Evolutionary conservation across 2,888 invertebrate genomes (phyloP), one percentile per base, ranked within the genome.

Genomic region (Agrotis clavis): DNA sequence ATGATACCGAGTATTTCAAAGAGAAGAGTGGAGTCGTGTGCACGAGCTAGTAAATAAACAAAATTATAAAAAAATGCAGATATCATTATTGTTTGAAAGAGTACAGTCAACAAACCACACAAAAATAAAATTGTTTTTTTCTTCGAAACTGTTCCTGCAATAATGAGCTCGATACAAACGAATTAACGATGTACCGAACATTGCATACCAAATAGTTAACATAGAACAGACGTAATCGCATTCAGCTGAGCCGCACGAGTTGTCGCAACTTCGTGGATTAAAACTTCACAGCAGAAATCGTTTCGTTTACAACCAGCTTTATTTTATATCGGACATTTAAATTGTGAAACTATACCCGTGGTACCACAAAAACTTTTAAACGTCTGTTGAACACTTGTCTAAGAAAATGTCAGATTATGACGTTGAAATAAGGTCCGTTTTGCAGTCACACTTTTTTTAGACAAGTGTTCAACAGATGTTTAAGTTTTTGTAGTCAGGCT

Each of bases 211-310:
- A 74, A 57, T 65, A 51, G 74, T 74, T 41, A 2, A 61, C 54
- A 41, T 62, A 74, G 45, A 54, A 62, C 56, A 62, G 51, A 16
- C 21, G 51, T 74, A 80, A 74, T 68, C 74, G 61, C 68, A 63
- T 78, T 79, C 48, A 25, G 65, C 51, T 57, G 50, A 68, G 67
- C 53, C 41, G n/a, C 54, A 18, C 57, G 68, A 57, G 56, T 66
- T 62, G 48, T 59, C 47, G 19, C 45, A 41, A 56, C 61, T 77
- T 68, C 50, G 30, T 30, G 54, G 67, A 68, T 74, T 68, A 67
- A 79, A 74, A 68, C 60, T 64, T 79, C 14, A 25, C 13, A 57
- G 18, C 81, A 62, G 11, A 68, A 75, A 74, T 74, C 53, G 80
- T 61, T 57, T 59, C 57, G 68, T 66, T 65, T 80, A 19, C 61